Base-by-base conservation (phyloP, 2,797 vertebrate species). In the Amblyopsis hoosieri region DNA sequence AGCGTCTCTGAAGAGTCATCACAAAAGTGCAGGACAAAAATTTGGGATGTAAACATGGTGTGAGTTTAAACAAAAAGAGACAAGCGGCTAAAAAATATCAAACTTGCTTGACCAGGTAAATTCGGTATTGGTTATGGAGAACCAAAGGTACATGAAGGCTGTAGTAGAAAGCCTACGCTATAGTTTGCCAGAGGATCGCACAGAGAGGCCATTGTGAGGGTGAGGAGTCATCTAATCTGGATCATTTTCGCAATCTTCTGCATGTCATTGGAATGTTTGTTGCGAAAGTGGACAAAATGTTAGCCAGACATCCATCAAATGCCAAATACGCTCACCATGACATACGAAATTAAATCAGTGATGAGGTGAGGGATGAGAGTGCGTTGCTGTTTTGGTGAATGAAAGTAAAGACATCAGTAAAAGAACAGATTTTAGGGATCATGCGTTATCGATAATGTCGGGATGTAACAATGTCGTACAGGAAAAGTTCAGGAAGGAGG, bases 331-430 rank as follows among this genome's bases (percentile, higher is more conserved):
- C 12, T 11, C 52, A 54, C 52, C 54, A 55, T n/a, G 60, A 64
- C 19, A 53, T 57, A 45, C 53, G 50, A 57, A 57, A 47, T 19
- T 8, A 64, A 45, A 71, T 57, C 13, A 66, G 57, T 45, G 14
- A 67, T 19, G 58, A 31, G 13, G 29, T 62, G n/a, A 29, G 23
- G 51, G 47, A 1, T 52, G 46, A 4, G 47, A 62, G 19, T 12
- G 45, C 10, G 72, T 70, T 62, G 58, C 62, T 31, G 29, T 69
- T 33, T 48, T 67, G 17, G 57, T 67, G 37, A 31, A 66, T 67
- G 54, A 67, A 11, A 67, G 54, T 45, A 77, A 70, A 37, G 70
- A 77, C 60, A 8, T 49, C 2, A 69, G 66, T n/a, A 66, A 68
- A 49, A 69, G 60, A 57, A 11, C 52, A 61, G 4, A 55, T 69